Base-by-base conservation (phyloP, 2,888 invertebrate species). In the Tineola bisselliella region DNA sequence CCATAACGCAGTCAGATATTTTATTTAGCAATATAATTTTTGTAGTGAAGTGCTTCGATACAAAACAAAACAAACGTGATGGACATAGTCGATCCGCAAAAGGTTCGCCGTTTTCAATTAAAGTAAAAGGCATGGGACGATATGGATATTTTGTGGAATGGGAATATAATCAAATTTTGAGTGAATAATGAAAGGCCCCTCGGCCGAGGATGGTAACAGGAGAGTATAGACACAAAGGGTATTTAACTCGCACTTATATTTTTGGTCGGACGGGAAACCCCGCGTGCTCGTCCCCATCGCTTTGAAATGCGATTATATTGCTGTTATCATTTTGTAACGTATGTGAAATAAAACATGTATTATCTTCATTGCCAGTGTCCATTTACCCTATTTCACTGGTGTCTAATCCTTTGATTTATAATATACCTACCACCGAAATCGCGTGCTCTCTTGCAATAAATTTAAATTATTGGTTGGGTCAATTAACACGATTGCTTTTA, bases 181-280 rank as follows among this genome's bases (percentile, higher is more conserved):
- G 83, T 81, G 84, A 87, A 87, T 87, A 87, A 86, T 87, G 84
- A 84, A 82, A 78, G 81, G 77, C 75, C 83, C 81, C 83, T 81
- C 76, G 30, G 52, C 60, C 77, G 76, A 79, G 79, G 79, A 81
- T 79, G 74, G 78, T 70, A 74, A 71, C 81, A 80, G 76, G 76
- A 77, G 77, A 79, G 76, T 69, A 74, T 71, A 70, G 74, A 76
- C 80, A 86, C 84, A 87, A 86, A 84, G 84, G 86, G 84, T 86
- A 86, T 86, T 87, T 87, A 87, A 84, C 79, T 83, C 76, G 75
- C 81, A 84, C 84, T 87, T 87, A 84, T 84, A 82, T 83, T 81
- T 86, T 84, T 86, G 86, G 84, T 81, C 71, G 75, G 73, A 54
- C 64, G 66, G 63, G 68, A 64, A 69, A 66, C 67, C 68, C 71